Percentiles rank a stretch among this genome's conserved stretches.
Conservation (phyloP, 2,797 vertebrate species). For the Platyrinchus mystaceus region DNA sequence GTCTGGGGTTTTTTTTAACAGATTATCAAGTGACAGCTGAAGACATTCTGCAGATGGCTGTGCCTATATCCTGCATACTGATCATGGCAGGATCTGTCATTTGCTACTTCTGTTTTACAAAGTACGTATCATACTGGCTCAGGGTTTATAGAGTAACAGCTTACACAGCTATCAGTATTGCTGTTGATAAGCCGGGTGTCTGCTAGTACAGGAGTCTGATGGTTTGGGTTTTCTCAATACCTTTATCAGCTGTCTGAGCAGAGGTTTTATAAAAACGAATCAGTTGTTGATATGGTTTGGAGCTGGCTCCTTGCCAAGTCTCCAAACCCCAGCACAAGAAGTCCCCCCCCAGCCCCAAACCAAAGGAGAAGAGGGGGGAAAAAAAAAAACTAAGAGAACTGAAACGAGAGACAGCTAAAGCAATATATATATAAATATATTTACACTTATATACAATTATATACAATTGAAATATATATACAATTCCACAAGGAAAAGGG, state of each 20-base stretch:
- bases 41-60: slow-evolving; percentile 30
- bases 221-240: neutral
- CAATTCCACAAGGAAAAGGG: too few relatives aligned
- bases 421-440: too few relatives aligned
- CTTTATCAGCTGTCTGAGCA: neutral
- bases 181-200: neutral
- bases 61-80: slow-evolving; percentile 50
- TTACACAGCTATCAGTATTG: neutral
- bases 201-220: neutral
- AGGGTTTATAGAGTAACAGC: neutral
- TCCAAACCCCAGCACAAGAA: too few relatives aligned
- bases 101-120: slow-evolving; percentile 66
- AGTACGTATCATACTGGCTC: slow-evolving; percentile 41
- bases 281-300: too few relatives aligned
- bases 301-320: too few relatives aligned
- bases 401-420: too few relatives aligned
- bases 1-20: neutral
- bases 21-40: slow-evolving; percentile 23
- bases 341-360: too few relatives aligned
- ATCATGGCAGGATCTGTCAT: slow-evolving; percentile 34
- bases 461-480: too few relatives aligned
- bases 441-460: too few relatives aligned
- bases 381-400: too few relatives aligned
- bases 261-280: neutral
- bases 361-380: too few relatives aligned